These are phyloP conservation scores for Sclerodermus sp. DNA, from an alignment of 2,888 invertebrate species.

Conservation along the genomic window DNA sequence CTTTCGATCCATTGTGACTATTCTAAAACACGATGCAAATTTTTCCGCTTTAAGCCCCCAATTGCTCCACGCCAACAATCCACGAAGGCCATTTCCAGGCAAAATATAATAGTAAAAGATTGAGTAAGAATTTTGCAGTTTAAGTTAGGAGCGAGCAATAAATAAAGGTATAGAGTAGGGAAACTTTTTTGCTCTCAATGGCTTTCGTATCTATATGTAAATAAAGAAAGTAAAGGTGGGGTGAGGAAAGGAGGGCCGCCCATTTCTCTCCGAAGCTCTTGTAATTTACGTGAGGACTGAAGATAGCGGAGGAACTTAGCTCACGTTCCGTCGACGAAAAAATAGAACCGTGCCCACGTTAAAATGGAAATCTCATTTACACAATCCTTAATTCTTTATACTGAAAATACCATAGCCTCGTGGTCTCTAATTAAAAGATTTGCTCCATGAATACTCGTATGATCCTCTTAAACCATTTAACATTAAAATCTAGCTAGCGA, in stretches of 20 bases:
- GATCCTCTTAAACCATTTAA: too few relatives aligned
- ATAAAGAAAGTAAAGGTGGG: conserved; percentile 36
- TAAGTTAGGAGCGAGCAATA: too few relatives aligned
- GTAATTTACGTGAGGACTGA: conserved; percentile 39
- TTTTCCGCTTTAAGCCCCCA: too few relatives aligned
- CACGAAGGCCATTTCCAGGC: too few relatives aligned
- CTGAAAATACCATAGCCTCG: background rate
- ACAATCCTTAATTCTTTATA: conserved; percentile 7
- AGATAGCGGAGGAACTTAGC: conserved; percentile 38
- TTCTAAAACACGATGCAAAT: too few relatives aligned
- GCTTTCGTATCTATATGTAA: conserved; percentile 53
- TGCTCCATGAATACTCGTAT: too few relatives aligned
- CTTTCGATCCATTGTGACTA: conserved; percentile 29
- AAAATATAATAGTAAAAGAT: too few relatives aligned
- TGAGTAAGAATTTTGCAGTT: too few relatives aligned
- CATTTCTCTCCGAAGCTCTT: conserved; percentile 36
- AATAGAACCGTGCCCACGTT: conserved; percentile 2
- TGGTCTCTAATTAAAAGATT: too few relatives aligned
- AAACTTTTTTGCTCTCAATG: conserved; percentile 34
- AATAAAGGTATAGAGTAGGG: conserved; percentile 27
- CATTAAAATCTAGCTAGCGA: too few relatives aligned
- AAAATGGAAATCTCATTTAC: conserved; percentile 40
- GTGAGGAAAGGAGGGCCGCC: conserved; percentile 18
- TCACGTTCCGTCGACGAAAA: conserved; percentile 27
- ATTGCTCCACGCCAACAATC: too few relatives aligned